Base-by-base conservation (phyloP, 2,113 vertebrate genomes). In the Trichechus manatus region DNA sequence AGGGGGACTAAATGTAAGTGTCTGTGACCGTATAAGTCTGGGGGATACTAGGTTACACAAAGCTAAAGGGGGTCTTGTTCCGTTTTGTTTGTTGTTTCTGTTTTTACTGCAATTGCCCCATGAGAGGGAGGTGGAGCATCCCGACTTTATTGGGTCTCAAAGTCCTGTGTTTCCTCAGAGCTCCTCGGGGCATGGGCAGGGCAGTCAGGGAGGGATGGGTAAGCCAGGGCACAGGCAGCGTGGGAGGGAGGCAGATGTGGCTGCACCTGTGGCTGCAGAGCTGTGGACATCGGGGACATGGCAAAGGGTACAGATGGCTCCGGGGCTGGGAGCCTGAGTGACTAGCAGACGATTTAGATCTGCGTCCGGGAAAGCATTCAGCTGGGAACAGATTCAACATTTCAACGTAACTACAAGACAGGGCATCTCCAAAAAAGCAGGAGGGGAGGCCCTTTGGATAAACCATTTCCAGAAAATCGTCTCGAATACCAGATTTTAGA, bases 221-320 rank as follows among this genome's bases (percentile, higher is more conserved):
- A 1, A 56, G 15, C 44, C 33, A 13, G 44, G 13, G 15, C 11
- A 33, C 31, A 31, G 17, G 42, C 0, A 17, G 23, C 1, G 0
- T 13, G n/a, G 20, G n/a, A 27, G 2, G 39, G 66, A 72, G 50
- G 68, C 56, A 63, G 64, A 84, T 8, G 13, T 19, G 59, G 50
- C 56, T 6, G 4, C 9, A 9, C 44, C 39, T 17, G 11, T 9
- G 53, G 20, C 61, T 64, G 53, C 81, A 4, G 9, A 44, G 11
- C 78, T 31, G 27, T 0, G 59, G 56, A 42, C 0, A 0, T 14
- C 9, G n/a, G 33, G 23, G 5, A 8, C 1, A 9, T 20, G 29
- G 9, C 5, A 15, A 3, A 68, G 47, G 63, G 23, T 5, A 74
- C 20, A 59, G 44, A 33, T n/a, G 44, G 44, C 31, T 20, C 20